Base-by-base conservation (phyloP, 1,140 invertebrate species). In the Pantala flavescens region DNA sequence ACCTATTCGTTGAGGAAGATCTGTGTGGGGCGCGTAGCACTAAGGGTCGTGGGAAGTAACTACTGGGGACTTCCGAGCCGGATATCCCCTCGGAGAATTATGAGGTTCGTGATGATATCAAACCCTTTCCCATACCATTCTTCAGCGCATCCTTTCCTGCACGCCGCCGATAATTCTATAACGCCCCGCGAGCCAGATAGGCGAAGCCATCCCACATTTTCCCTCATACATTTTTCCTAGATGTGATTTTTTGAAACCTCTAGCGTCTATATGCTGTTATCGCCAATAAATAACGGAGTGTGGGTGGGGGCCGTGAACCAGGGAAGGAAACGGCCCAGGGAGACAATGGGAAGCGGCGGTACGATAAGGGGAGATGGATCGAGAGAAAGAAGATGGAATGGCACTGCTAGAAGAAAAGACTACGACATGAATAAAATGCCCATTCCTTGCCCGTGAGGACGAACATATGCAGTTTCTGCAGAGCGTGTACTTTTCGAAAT, bases 301-400 rank as follows among this genome's bases (percentile, higher is more conserved):
- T 28, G 12, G 70, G 70, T 10, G 7, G 49, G 49, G 49, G 49
- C 5, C 12, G 3, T 63, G 49, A 21, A 63, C 5, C 3, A 63
- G 49, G n/a, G 49, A 63, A 21, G 49, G 49, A 19, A 21, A 12
- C 16, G 5, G n/a, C 49, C 14, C 49, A 21, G 49, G 14, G 14
- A 63, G 49, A 63, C 49, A 63, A 63, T 63, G 49, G 75, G 55
- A 71, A 10, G 24, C 74, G 72, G 72, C 63, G 71, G 63, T 36
- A 43, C 72, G 55, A 73, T 75, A 74, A 76, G 74, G 43, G 49
- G 49, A 63, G 49, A 63, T 63, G 49, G 49, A 63, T 63, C 5
- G 49, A 71, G 75, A 43, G 24, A 76, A 74, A 75, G 71, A 24
- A 70, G 63, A 75, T 28, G 76, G 73, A 76, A 73, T 74, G 73